Conservation (phyloP, 1,140 invertebrate genomes). For the Pseudomyrmex sp. region DNA sequence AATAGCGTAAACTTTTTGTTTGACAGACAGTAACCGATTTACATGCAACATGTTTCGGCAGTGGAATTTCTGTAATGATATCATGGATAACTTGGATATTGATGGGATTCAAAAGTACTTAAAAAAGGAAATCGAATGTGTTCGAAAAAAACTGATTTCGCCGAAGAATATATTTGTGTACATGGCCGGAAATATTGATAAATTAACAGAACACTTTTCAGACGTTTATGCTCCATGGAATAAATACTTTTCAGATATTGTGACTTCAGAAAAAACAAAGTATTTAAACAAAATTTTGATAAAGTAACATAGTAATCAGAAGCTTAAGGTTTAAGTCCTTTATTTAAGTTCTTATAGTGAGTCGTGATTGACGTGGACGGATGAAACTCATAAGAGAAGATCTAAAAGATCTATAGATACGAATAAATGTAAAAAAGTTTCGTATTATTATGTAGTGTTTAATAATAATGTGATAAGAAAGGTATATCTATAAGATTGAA, state of each 20-base stretch:
- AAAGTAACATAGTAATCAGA: too few relatives aligned
- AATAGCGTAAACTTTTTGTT: not conserved
- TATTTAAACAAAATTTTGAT: too few relatives aligned
- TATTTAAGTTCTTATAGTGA: too few relatives aligned
- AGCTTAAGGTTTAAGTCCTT: too few relatives aligned
- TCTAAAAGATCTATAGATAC: too few relatives aligned
- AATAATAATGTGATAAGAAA: too few relatives aligned
- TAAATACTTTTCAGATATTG: conserved; percentile 81
- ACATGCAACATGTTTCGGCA: conserved; percentile 90
- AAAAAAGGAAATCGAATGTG: conserved; percentile 87
- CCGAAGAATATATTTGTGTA: conserved; percentile 89
- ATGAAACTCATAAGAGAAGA: too few relatives aligned
- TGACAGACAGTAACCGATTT: conserved; percentile 90
- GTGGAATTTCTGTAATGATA: conserved; percentile 90
- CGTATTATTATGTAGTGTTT: too few relatives aligned
- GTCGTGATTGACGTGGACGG: too few relatives aligned
- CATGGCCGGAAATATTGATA: conserved; percentile 90
- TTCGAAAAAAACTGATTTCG: conserved; percentile 87
- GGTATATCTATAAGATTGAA: too few relatives aligned
- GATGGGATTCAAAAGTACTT: conserved; percentile 85
- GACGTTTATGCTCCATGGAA: conserved; percentile 86
- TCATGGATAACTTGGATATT: conserved; percentile 87
- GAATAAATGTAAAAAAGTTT: too few relatives aligned
- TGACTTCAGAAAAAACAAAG: conserved; percentile 71
- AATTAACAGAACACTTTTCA: conserved; percentile 83